Conservation (phyloP, 2,113 vertebrate species). For the Ptilonorhynchus violaceus region DNA sequence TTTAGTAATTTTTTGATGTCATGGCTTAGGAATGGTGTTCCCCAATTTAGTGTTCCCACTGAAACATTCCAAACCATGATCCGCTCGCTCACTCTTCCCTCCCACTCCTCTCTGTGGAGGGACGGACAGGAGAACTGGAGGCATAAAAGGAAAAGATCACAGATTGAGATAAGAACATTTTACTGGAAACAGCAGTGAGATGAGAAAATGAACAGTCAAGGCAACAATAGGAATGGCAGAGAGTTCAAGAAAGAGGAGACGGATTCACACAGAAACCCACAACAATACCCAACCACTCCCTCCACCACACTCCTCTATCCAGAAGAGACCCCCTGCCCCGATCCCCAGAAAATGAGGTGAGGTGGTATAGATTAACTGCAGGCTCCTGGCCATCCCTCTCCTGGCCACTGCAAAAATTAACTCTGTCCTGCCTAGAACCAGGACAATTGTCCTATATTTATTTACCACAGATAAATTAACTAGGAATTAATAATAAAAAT, state of each 20-base stretch:
- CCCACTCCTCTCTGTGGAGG: no score
- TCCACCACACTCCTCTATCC: not conserved
- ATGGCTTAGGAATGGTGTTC: not conserved
- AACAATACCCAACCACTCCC: not conserved
- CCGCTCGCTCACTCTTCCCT: rapidly evolving
- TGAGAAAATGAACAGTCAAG: not conserved
- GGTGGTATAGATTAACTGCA: not conserved
- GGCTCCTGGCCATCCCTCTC: not conserved
- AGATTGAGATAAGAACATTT: not conserved
- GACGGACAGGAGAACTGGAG: not conserved
- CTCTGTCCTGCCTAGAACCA: not conserved
- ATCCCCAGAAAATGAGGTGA: not conserved
- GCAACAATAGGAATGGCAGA: not conserved
- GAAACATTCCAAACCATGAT: not conserved
- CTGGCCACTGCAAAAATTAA: not conserved
- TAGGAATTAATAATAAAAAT: not conserved
- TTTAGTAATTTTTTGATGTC: not conserved
- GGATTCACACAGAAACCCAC: not conserved
- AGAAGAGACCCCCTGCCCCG: no score
- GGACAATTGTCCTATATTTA: not conserved
- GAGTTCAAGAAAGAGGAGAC: not conserved
- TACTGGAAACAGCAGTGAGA: not conserved
- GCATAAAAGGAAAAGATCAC: not conserved
- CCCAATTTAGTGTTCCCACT: not conserved
- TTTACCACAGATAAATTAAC: not conserved